Conservation (phyloP, 1,140 invertebrate species). For the Orchesella cincta region DNA sequence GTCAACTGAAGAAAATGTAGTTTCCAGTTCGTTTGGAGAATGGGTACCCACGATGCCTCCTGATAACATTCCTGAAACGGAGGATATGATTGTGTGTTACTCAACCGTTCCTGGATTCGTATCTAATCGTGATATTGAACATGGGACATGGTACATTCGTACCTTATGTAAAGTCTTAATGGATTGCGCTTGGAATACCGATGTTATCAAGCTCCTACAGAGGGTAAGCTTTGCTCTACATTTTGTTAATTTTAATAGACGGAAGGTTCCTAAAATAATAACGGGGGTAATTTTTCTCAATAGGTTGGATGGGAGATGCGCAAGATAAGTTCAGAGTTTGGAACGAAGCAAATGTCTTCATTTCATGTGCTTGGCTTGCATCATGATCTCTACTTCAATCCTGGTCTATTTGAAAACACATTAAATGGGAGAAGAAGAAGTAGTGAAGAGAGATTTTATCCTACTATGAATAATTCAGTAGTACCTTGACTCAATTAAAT, state of each 20-base stretch:
- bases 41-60: neutral
- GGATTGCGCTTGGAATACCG: conserved; percentile 58
- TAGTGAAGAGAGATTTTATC: no score
- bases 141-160: conserved; percentile 53
- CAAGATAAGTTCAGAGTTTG: conserved; percentile 34
- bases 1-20: neutral
- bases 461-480: no score
- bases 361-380: conserved; percentile 41
- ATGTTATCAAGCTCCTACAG: conserved; percentile 38
- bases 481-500: no score
- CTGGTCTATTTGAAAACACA: conserved; percentile 33
- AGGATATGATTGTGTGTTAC: conserved; percentile 46
- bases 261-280: neutral
- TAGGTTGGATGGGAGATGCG: conserved; percentile 40
- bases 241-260: neutral
- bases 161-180: conserved; percentile 73
- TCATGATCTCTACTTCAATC: conserved; percentile 44
- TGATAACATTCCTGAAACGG: conserved; percentile 28
- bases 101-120: conserved; percentile 47
- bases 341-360: conserved; percentile 45
- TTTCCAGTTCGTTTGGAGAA: neutral
- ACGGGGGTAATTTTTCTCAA: neutral
- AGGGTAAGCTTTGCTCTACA: conserved; percentile 16
- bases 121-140: conserved; percentile 40
- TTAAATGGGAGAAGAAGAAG: no score